Evolutionary conservation across 2,888 invertebrate species (phyloP).

Genomic region (Mycalesis mineus): DNA sequence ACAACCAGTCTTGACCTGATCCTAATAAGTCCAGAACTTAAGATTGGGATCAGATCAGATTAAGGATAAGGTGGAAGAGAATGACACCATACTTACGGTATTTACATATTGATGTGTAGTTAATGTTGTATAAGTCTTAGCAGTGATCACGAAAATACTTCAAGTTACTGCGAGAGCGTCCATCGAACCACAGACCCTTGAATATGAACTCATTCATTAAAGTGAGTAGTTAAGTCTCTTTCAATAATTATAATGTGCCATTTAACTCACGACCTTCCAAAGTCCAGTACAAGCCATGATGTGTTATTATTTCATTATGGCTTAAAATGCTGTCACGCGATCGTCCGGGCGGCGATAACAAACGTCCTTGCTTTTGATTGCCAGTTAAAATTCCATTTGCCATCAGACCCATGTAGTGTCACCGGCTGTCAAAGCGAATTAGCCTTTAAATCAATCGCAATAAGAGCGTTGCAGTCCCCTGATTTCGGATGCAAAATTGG

Average conservation of each 20-base stretch:
- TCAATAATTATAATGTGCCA: neutral
- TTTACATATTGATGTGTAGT: too few species aligned
- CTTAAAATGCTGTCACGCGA: conserved; percentile 19
- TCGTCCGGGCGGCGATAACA: conserved; percentile 14
- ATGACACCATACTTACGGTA: too few species aligned
- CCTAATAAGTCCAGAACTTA: too few species aligned
- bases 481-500: neutral
- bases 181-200: too few species aligned
- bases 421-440: neutral
- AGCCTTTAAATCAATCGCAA: neutral
- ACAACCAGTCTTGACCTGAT: too few species aligned
- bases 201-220: too few species aligned
- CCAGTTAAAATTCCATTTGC: conserved; percentile 26
- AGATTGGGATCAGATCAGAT: too few species aligned
- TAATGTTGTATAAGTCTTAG: too few species aligned
- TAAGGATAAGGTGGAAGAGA: too few species aligned
- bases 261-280: conserved; percentile 13
- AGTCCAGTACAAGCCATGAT: conserved; percentile 2
- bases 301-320: conserved; percentile 20
- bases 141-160: too few species aligned
- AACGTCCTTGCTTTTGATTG: conserved; percentile 23
- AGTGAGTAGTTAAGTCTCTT: too few species aligned
- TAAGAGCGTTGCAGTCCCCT: neutral
- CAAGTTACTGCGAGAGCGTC: too few species aligned
- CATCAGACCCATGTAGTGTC: conserved; percentile 4